Evolutionary conservation across 2,797 vertebrate species (phyloP), one percentile per base, ranked within the genome.

Genomic region (Ctenopoma kingsleyae): DNA sequence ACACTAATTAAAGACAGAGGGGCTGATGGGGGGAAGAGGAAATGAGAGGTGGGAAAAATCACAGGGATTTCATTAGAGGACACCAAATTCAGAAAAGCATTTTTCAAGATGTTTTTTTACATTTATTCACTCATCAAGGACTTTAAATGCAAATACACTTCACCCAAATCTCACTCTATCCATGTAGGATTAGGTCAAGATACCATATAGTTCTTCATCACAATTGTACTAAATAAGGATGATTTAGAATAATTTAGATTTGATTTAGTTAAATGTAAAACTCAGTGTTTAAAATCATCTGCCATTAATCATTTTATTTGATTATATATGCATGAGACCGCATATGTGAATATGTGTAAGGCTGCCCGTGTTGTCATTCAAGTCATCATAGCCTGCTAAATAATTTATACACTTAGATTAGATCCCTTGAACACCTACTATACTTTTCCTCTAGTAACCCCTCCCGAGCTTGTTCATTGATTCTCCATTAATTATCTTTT

Each of bases 401-500:
- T 95, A 89, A 95, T 94, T 92, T 89, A 94, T 88, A 85, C 76
- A 82, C 81, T 90, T 90, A 90, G 89, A 95, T 94, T 92, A 91
- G 89, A 93, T 92, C 83, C 77, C 78, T 82, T 76, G 64, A 86
- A 83, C 71, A 76, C 78, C 73, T 43, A 60, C 81, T 71, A 77
- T 90, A 81, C 76, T 74, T 87, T 13, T 71, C 76, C 71, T 85
- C 65, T 68, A 20, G 77, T 44, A 62, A 74, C 77, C 75, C 68
- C 76, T 87, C 82, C 81, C 80, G 65, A 71, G 74, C 87, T 90
- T 91, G 89, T 91, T 86, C 91, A 93, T 94, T 91, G 94, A 94
- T 94, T 94, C 87, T 85, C 88, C 91, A 94, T 94, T 94, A 93
- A 94, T 94, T 94, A 93, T 93, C 89, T 93, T 93, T 93, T 91